Evolutionary conservation across 2,797 vertebrate genomes (phyloP).

Genomic region (Bovichtus diacanthus): DNA sequence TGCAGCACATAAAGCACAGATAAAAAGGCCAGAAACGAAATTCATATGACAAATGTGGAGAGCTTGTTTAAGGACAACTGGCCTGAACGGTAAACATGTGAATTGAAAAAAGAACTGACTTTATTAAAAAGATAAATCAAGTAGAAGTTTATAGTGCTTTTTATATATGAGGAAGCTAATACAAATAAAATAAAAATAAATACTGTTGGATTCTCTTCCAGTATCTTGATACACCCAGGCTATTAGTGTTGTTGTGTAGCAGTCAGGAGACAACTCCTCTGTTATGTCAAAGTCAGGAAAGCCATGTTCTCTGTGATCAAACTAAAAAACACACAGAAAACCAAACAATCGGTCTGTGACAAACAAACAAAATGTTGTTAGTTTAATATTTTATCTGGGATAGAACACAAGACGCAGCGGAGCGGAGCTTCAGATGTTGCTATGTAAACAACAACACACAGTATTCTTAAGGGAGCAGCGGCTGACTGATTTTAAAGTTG

Average conservation of each 20-base stretch:
- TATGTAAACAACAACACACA: background rate
- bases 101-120: background rate
- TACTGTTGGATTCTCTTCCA: background rate
- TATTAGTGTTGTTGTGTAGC: background rate
- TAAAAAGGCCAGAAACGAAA: constrained; percentile 1
- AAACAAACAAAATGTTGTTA: constrained; percentile 17
- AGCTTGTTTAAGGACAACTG: background rate
- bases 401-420: background rate
- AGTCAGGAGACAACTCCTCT: background rate
- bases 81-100: background rate
- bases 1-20: constrained; percentile 2
- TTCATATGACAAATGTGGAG: background rate
- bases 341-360: constrained; percentile 4
- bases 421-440: background rate
- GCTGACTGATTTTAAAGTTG: background rate
- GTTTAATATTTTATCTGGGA: background rate
- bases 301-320: background rate
- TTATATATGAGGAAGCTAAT: background rate
- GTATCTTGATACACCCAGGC: background rate
- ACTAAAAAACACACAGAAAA: constrained; percentile 19
- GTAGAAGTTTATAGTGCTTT: background rate
- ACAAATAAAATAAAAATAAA: background rate
- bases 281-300: background rate
- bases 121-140: background rate
- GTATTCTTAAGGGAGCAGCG: background rate